Evolutionary conservation across 2,888 invertebrate species (phyloP).

Genomic region (Heteromurus nitidus): DNA sequence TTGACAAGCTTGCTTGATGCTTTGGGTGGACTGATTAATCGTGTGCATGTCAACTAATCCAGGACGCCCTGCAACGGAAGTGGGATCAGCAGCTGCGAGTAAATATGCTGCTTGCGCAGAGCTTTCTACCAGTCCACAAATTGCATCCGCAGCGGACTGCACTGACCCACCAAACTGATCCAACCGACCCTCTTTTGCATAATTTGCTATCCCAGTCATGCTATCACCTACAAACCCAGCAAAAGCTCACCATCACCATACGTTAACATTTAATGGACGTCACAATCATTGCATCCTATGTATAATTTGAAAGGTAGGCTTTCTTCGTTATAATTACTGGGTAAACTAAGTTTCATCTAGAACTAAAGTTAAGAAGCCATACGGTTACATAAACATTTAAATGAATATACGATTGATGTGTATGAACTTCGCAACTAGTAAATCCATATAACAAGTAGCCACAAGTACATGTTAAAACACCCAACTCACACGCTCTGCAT

Average conservation of each 20-base stretch:
- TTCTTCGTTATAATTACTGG: too few species aligned
- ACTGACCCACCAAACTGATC: slow-evolving; percentile 91
- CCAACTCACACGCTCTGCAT: background rate
- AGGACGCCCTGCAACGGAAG: slow-evolving; percentile 86
- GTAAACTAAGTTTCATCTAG: too few species aligned
- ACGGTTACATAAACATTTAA: slow-evolving; percentile 4
- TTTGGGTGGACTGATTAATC: slow-evolving; percentile 90
- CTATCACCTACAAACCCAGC: slow-evolving; percentile 81
- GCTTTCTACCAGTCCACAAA: slow-evolving; percentile 93
- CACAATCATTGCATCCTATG: slow-evolving; percentile 57
- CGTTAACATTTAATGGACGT: slow-evolving; percentile 45
- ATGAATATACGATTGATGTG: too few species aligned
- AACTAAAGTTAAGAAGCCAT: slow-evolving; percentile 12
- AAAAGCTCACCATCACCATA: slow-evolving; percentile 63
- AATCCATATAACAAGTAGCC: background rate
- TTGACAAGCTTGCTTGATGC: slow-evolving; percentile 92
- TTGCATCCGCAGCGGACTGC: slow-evolving; percentile 87
- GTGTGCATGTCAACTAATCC: slow-evolving; percentile 93
- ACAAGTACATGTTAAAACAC: slow-evolving; percentile 11
- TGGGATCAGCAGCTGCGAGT: slow-evolving; percentile 93
- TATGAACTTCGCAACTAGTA: too few species aligned
- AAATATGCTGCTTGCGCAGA: slow-evolving; percentile 96
- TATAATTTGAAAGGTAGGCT: background rate
- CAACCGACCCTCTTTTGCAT: slow-evolving; percentile 90
- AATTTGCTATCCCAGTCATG: slow-evolving; percentile 95